Percentiles rank a stretch among this genome's conserved stretches.
phyloP scores from a whole-genome alignment of 2,888 invertebrate genomes.

The Drosophila subsilvestris region DNA sequence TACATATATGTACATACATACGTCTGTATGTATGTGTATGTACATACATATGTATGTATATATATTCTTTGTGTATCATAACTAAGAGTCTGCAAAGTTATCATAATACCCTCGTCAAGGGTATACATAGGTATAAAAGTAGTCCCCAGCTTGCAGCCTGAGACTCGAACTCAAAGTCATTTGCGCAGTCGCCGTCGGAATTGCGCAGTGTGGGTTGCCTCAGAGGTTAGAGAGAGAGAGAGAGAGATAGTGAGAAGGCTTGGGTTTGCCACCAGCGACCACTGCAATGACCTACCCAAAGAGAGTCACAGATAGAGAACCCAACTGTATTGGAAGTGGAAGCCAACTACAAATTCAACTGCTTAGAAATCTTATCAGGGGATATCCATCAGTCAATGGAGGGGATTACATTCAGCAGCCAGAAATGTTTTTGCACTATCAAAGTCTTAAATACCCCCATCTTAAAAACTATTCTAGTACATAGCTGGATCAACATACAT shows the following conservation, averaged over 20 bases:
- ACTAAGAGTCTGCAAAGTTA: background rate
- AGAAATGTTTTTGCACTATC: slow-evolving; percentile 36
- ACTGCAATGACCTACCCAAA: slow-evolving; percentile 6
- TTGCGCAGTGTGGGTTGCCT: slow-evolving; percentile 46
- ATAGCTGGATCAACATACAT: background rate
- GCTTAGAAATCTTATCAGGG: slow-evolving; percentile 19
- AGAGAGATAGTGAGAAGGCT: background rate
- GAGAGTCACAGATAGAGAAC: background rate
- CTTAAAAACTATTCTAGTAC: background rate
- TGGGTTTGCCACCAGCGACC: slow-evolving; percentile 2
- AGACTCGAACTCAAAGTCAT: slow-evolving; percentile 48
- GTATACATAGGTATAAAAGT: slow-evolving; percentile 6
- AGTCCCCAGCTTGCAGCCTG: slow-evolving; percentile 8
- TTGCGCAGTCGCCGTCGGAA: slow-evolving; percentile 51
- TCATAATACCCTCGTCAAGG: background rate
- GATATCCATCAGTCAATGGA: slow-evolving; percentile 28
- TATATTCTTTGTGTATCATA: background rate
- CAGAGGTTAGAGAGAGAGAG: background rate
- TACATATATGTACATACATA: background rate
- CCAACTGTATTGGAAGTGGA: background rate
- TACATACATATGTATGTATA: background rate
- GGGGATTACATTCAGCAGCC: slow-evolving; percentile 23
- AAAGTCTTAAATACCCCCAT: slow-evolving; percentile 11
- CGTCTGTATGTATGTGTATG: background rate
- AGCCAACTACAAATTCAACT: background rate